Evolutionary conservation across 2,888 invertebrate genomes (phyloP).

Genomic region (Euplexia lucipara): DNA sequence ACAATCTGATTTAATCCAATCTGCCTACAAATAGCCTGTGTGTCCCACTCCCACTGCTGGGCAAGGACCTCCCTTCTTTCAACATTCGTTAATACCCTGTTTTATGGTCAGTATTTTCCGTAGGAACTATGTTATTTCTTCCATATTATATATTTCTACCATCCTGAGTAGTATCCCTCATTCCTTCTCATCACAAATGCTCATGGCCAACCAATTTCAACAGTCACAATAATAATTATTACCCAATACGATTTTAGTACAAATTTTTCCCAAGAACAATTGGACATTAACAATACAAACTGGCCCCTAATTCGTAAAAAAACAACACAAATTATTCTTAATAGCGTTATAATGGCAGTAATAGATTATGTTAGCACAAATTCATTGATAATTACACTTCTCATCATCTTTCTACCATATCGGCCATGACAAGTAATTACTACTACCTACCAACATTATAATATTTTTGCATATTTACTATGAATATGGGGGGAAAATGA

Average conservation of each 20-base stretch:
- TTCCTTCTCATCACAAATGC: too few species aligned
- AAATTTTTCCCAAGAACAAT: not conserved
- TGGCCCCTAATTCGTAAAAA: constrained; percentile 38
- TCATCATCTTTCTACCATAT: constrained; percentile 43
- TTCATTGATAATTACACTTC: constrained; percentile 62
- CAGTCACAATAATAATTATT: not conserved
- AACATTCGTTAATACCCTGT: too few species aligned
- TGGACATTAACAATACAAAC: constrained; percentile 4
- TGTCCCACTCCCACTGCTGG: too few species aligned
- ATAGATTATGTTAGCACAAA: constrained; percentile 59
- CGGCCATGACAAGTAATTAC: constrained; percentile 52
- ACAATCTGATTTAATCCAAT: too few species aligned
- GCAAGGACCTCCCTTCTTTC: too few species aligned
- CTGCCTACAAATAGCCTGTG: too few species aligned
- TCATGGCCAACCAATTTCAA: too few species aligned
- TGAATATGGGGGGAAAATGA: constrained; percentile 22
- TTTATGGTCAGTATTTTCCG: too few species aligned
- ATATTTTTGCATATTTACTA: constrained; percentile 50
- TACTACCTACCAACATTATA: constrained; percentile 26
- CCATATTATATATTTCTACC: too few species aligned
- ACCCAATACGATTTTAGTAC: not conserved
- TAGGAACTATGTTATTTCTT: too few species aligned
- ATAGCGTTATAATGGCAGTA: constrained; percentile 63
- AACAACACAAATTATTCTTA: constrained; percentile 52
- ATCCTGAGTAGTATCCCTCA: too few species aligned